Conservation (phyloP, 92 coral and sea anemone species). For the Epizoanthus rinbou region DNA sequence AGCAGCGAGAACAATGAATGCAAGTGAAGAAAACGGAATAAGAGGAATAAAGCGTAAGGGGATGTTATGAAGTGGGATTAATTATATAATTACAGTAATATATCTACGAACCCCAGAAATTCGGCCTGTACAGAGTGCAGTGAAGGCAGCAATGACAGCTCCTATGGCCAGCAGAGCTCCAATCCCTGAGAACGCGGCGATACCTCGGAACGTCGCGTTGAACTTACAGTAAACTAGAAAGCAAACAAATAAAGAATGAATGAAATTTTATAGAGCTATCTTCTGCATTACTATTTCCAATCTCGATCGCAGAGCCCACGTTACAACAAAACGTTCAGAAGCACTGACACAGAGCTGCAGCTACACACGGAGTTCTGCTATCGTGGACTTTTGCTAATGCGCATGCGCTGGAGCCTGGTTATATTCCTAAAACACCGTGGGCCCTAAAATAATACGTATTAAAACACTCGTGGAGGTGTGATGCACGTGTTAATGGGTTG, state of each 20-base stretch:
- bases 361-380: too few relatives aligned
- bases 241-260: not conserved
- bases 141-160: not conserved
- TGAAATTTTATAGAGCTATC: not conserved
- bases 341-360: too few relatives aligned
- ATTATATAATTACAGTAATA: not conserved
- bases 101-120: not conserved
- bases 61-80: not conserved
- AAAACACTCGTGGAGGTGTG: too few relatives aligned
- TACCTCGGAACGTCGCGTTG: not conserved
- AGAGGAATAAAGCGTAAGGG: too few relatives aligned
- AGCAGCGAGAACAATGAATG: too few relatives aligned
- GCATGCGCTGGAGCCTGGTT: too few relatives aligned
- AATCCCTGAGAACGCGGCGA: constrained; percentile 9
- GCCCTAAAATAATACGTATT: too few relatives aligned
- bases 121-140: not conserved
- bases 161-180: constrained; percentile 18
- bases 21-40: too few relatives aligned
- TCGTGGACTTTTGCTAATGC: too few relatives aligned
- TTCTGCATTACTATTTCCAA: not conserved
- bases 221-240: not conserved
- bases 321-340: too few relatives aligned
- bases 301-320: not conserved
- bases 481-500: too few relatives aligned
- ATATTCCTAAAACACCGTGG: too few relatives aligned